Conservation (phyloP, 2,797 vertebrate genomes). For the Heliangelus exortis region DNA sequence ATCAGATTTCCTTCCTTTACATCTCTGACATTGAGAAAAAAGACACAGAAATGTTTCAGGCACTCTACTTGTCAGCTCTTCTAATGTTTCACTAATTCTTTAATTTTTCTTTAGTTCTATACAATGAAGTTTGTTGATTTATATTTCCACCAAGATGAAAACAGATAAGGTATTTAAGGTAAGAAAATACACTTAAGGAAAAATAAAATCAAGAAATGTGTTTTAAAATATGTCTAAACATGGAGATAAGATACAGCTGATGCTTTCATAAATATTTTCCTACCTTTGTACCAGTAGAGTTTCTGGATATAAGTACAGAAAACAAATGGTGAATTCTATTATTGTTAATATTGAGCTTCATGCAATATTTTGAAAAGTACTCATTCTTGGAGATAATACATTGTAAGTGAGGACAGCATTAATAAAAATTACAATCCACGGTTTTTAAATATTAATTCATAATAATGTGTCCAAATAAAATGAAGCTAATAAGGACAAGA, state of each 20-base stretch:
- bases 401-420: background rate
- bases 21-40: background rate
- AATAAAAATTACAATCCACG: background rate
- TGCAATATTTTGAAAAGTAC: background rate
- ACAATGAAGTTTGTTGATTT: background rate
- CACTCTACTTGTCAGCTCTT: background rate
- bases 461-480: background rate
- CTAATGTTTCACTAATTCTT: background rate
- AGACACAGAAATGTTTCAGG: background rate
- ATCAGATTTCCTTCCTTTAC: background rate
- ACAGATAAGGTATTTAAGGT: background rate
- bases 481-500: fast-evolving
- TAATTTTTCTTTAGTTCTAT: background rate
- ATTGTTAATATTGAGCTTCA: background rate
- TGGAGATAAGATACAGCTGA: background rate
- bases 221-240: background rate
- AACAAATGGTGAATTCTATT: background rate
- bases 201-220: background rate
- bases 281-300: background rate
- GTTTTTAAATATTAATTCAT: background rate
- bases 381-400: background rate
- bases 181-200: background rate
- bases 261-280: background rate
- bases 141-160: background rate
- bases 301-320: background rate